phyloP scores from a whole-genome alignment of 2,797 vertebrate genomes.

The Notoglanidium macrostoma region DNA sequence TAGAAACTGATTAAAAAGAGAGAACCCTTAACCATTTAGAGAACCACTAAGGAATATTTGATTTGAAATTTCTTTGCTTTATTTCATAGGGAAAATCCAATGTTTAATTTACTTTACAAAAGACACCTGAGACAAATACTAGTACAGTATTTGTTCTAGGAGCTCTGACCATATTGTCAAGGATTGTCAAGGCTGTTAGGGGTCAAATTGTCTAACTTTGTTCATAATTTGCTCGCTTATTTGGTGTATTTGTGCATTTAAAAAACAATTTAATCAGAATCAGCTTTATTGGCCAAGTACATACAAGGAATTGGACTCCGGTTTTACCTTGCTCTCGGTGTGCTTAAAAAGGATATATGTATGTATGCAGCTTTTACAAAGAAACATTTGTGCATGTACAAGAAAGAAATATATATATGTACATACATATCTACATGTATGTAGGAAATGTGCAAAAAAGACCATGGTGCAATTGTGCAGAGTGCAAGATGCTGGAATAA shows the following conservation, averaged over 20 bases:
- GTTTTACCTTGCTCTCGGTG: too few species aligned
- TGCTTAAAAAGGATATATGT: too few species aligned
- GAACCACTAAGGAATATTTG: background rate
- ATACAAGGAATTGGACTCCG: too few species aligned
- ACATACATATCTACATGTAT: too few species aligned
- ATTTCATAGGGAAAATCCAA: background rate
- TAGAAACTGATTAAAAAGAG: background rate
- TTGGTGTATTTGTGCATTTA: background rate
- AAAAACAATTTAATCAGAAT: background rate
- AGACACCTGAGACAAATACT: background rate
- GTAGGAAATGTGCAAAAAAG: too few species aligned
- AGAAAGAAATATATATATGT: too few species aligned
- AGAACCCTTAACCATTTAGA: background rate
- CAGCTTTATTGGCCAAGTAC: too few species aligned
- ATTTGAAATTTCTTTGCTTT: background rate
- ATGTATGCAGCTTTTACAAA: too few species aligned
- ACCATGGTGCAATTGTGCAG: too few species aligned
- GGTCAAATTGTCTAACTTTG: background rate
- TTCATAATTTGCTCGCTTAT: background rate
- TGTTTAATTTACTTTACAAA: background rate
- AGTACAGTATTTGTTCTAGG: background rate
- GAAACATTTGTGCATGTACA: too few species aligned
- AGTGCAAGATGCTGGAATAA: too few species aligned
- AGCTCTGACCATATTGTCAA: background rate
- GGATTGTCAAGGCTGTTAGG: background rate